Conservation (phyloP, 1,140 invertebrate genomes). For the Frieseomelitta varia region DNA sequence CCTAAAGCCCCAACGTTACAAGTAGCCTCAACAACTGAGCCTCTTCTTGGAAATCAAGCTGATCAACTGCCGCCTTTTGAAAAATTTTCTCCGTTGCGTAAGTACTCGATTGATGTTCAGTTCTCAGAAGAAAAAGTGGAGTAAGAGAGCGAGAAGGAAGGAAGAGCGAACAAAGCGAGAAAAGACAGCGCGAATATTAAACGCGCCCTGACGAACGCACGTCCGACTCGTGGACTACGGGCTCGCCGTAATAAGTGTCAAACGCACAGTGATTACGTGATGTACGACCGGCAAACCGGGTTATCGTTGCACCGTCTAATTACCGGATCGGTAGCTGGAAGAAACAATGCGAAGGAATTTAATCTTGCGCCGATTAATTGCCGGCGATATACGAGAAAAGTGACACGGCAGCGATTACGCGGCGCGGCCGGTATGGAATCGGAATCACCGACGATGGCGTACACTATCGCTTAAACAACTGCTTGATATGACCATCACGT, state of each 20-base stretch:
- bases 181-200: constrained; percentile 47
- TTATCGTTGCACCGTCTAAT: constrained; percentile 41
- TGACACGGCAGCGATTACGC: constrained; percentile 27
- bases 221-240: constrained; percentile 42
- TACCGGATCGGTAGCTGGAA: constrained; percentile 32
- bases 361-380: constrained; percentile 34
- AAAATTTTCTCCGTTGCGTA: not conserved
- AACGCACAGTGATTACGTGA: constrained; percentile 59
- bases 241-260: constrained; percentile 57
- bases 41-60: no score
- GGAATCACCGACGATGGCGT: not conserved
- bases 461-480: no score
- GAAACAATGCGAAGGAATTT: constrained; percentile 42
- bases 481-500: no score
- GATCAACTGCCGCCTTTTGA: no score
- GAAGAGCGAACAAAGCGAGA: constrained; percentile 15
- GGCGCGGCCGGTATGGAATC: not conserved
- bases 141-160: not conserved
- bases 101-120: not conserved
- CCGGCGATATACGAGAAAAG: constrained; percentile 32
- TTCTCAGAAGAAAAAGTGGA: no score
- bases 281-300: constrained; percentile 38
- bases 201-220: constrained; percentile 35
- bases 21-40: no score
- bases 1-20: no score